Evolutionary conservation across 92 coral and sea anemone genomes (phyloP).

Genomic region (Parazoanthus darwini): DNA sequence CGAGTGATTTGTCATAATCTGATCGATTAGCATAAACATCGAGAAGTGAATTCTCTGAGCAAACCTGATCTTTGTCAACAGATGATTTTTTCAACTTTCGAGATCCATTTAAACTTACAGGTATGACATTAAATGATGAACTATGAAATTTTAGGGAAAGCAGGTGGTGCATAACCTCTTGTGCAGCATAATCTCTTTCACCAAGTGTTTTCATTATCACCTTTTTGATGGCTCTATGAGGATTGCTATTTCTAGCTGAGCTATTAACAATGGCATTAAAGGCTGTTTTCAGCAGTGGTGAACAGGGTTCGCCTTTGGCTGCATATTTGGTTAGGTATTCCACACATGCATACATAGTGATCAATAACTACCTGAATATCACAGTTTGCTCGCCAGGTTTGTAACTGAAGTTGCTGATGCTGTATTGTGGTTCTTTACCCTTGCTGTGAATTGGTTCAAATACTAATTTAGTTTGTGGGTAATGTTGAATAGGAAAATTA

Average conservation of each 20-base stretch:
- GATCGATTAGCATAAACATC: slow-evolving; percentile 37
- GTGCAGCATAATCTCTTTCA: slow-evolving; percentile 67
- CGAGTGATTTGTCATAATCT: slow-evolving; percentile 29
- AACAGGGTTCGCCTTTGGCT: slow-evolving; percentile 56
- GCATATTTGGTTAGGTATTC: slow-evolving; percentile 68
- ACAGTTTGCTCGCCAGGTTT: slow-evolving; percentile 66
- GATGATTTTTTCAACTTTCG: slow-evolving; percentile 45
- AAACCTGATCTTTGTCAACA: not conserved
- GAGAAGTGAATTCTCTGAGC: slow-evolving; percentile 49
- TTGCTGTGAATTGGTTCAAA: slow-evolving; percentile 55
- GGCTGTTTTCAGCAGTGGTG: slow-evolving; percentile 52
- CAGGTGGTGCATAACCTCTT: slow-evolving; percentile 71
- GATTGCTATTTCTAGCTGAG: slow-evolving; percentile 36
- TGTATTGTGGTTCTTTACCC: slow-evolving; percentile 44
- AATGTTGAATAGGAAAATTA: slow-evolving; percentile 55
- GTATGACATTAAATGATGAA: slow-evolving; percentile 64
- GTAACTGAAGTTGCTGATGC: slow-evolving; percentile 60
- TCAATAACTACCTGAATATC: slow-evolving; percentile 60
- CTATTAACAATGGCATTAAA: slow-evolving; percentile 47
- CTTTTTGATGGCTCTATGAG: slow-evolving; percentile 54
- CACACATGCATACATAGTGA: slow-evolving; percentile 65
- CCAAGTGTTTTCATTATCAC: slow-evolving; percentile 66
- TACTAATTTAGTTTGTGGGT: slow-evolving; percentile 50
- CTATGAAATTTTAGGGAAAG: slow-evolving; percentile 62
- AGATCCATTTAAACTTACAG: slow-evolving; percentile 67